Conservation (phyloP, 92 coral and sea anemone species). For the Bergia puertoricense region DNA sequence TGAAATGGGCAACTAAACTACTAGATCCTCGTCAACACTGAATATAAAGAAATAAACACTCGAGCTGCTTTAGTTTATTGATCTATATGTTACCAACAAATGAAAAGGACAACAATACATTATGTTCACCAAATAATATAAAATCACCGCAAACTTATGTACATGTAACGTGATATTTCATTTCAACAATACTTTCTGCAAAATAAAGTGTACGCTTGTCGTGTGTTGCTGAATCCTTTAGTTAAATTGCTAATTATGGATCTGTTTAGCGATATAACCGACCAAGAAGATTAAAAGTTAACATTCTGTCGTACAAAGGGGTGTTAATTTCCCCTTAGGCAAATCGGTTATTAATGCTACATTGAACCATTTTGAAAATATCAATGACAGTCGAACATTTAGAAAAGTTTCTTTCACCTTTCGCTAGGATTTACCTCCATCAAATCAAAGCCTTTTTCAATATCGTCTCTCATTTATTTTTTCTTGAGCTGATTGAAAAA, state of each 20-base stretch:
- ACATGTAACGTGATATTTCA: background rate
- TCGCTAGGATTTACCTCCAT: too few species aligned
- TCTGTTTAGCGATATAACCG: background rate
- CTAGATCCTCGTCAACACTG: background rate
- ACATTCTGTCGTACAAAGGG: background rate
- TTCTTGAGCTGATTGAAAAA: background rate
- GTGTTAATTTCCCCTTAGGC: background rate
- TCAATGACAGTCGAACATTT: background rate
- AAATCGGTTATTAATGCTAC: background rate
- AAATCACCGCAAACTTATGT: background rate
- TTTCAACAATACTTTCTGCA: background rate
- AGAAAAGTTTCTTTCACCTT: background rate
- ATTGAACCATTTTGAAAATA: background rate
- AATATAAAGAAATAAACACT: too few species aligned
- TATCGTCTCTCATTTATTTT: too few species aligned
- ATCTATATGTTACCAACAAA: background rate
- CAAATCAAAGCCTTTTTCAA: background rate
- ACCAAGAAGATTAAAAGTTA: background rate
- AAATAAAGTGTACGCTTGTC: too few species aligned
- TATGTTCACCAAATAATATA: background rate
- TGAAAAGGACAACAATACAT: background rate
- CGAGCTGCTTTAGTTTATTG: too few species aligned
- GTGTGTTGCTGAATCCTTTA: background rate
- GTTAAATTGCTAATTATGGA: too few species aligned
- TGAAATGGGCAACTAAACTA: background rate